phyloP scores from a whole-genome alignment of 1,140 invertebrate genomes.

The Leptestheria dahalacensis region DNA sequence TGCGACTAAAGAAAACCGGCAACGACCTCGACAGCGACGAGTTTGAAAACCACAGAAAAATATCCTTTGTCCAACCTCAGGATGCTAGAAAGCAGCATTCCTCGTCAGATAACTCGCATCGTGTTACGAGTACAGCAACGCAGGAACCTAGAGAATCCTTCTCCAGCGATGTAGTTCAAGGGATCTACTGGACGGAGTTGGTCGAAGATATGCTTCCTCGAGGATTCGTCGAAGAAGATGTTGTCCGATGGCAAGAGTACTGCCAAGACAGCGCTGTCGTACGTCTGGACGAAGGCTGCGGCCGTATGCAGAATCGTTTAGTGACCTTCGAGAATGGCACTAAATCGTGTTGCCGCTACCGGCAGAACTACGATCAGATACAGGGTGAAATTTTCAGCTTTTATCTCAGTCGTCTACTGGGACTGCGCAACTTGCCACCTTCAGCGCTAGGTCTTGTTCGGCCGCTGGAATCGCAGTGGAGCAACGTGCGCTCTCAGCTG shows the following conservation, averaged over 20 bases:
- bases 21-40: background rate
- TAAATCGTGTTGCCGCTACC: conserved; percentile 60
- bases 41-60: background rate
- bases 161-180: conserved; percentile 25
- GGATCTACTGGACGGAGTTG: conserved; percentile 52
- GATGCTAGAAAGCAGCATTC: no score
- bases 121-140: background rate
- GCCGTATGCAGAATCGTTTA: conserved; percentile 70
- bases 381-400: conserved; percentile 79
- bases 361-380: conserved; percentile 76
- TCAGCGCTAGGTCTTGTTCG: conserved; percentile 53
- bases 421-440: conserved; percentile 58
- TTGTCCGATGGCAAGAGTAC: conserved; percentile 46
- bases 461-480: conserved; percentile 46
- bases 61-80: background rate
- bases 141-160: background rate
- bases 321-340: conserved; percentile 57
- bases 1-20: background rate
- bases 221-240: conserved; percentile 45
- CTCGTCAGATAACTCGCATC: no score
- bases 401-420: conserved; percentile 54
- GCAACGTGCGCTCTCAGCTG: conserved; percentile 45
- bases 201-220: conserved; percentile 50
- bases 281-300: conserved; percentile 62
- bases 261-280: conserved; percentile 42